A percentile compares a stretch with the other conserved stretches of the same genome.
Conservation (phyloP, 2,888 invertebrate species). For the Acrobasis suavella region DNA sequence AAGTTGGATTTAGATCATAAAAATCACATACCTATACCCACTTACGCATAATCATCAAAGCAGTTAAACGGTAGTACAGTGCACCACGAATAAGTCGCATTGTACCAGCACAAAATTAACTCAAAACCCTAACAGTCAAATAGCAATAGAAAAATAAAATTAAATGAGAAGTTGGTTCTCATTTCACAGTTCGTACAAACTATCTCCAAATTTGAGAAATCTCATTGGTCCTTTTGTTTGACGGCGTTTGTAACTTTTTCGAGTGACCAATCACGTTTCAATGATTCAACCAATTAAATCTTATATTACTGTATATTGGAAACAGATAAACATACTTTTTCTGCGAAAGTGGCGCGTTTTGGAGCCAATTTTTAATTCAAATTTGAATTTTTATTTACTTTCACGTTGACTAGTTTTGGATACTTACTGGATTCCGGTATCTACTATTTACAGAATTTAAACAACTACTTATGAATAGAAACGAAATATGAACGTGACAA, state of each 20-base stretch:
- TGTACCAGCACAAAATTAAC: too few species aligned
- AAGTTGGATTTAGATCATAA: too few species aligned
- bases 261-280: neutral
- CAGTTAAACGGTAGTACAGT: too few species aligned
- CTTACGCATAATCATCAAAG: too few species aligned
- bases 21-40: too few species aligned
- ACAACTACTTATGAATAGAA: neutral
- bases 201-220: neutral
- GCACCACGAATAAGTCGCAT: too few species aligned
- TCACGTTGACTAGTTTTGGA: neutral
- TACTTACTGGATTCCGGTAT: neutral
- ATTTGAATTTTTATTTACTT: conserved; percentile 47
- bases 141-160: neutral
- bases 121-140: too few species aligned
- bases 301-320: conserved; percentile 22
- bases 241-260: neutral
- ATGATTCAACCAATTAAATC: neutral
- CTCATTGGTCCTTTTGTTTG: neutral
- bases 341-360: conserved; percentile 64
- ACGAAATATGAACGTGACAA: conserved; percentile 28
- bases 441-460: neutral
- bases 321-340: conserved; percentile 44
- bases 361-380: conserved; percentile 43
- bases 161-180: neutral
- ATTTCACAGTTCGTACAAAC: neutral